phyloP scores from a whole-genome alignment of 2,113 vertebrate genomes.

The Cebidichthys violaceus region DNA sequence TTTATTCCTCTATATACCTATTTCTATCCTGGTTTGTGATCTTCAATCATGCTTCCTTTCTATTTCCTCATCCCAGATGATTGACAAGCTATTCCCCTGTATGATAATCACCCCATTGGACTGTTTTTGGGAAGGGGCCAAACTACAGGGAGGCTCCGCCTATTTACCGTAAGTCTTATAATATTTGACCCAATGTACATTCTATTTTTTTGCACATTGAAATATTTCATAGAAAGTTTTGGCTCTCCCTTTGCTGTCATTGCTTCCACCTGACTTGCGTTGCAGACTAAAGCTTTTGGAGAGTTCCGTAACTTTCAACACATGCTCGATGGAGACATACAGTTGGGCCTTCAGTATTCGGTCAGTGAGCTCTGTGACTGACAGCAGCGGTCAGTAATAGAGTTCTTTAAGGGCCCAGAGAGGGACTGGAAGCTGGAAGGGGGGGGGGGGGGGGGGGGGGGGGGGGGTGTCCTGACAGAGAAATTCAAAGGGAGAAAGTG shows the following conservation, averaged over 20 bases:
- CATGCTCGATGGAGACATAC: constrained; percentile 78
- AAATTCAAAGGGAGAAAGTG: constrained; percentile 72
- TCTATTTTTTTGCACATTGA: constrained; percentile 23
- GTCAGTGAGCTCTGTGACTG: constrained; percentile 75
- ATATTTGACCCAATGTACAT: constrained; percentile 45
- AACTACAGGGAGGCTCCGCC: constrained; percentile 97
- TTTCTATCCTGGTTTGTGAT: not conserved
- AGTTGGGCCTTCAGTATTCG: constrained; percentile 72
- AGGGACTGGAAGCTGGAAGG: constrained; percentile 61
- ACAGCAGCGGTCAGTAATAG: constrained; percentile 78
- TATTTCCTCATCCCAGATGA: constrained; percentile 87
- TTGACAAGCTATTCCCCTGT: constrained; percentile 98
- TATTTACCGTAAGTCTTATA: constrained; percentile 95
- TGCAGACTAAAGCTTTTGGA: constrained; percentile 40
- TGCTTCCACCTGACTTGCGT: constrained; percentile 54
- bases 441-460: no score
- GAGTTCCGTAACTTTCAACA: constrained; percentile 53
- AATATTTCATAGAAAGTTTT: constrained; percentile 36
- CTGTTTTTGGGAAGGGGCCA: constrained; percentile 99
- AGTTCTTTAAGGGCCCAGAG: constrained; percentile 76
- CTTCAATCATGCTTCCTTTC: constrained; percentile 38
- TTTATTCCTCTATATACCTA: not conserved
- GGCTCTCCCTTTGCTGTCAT: constrained; percentile 38
- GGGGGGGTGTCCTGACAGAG: constrained; percentile 63
- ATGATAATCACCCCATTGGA: constrained; percentile 98